Conservation (phyloP, 2,113 vertebrate species). For the Malurus elegans region DNA sequence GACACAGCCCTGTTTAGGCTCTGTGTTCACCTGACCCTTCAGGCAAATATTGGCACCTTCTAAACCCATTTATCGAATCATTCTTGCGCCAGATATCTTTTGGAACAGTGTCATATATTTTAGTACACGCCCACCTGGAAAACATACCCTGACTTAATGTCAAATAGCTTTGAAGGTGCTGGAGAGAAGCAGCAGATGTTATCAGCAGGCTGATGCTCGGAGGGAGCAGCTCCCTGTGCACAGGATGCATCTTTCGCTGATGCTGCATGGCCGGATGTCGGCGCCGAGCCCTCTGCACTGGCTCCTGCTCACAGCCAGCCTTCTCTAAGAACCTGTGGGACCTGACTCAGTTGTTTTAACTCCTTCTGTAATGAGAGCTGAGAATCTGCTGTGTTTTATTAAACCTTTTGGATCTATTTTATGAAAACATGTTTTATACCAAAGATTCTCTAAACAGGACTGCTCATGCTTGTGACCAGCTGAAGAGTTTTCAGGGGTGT, state of each 20-base stretch:
- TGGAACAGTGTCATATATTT: not conserved
- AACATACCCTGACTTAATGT: not conserved
- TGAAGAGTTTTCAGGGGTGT: not conserved
- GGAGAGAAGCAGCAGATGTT: not conserved
- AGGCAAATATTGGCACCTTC: not conserved
- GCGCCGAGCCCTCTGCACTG: rapidly evolving
- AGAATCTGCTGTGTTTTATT: not conserved
- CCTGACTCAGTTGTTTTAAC: rapidly evolving
- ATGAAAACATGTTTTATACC: not conserved
- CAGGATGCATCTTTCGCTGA: not conserved
- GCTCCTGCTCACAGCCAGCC: not conserved
- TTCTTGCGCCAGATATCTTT: not conserved
- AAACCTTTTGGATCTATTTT: not conserved
- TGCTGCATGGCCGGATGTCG: rapidly evolving
- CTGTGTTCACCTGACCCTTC: not conserved
- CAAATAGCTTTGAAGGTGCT: not conserved
- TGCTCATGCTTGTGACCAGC: not conserved
- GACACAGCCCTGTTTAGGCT: not conserved
- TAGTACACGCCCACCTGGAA: not conserved
- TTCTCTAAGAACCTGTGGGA: not conserved
- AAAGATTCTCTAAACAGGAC: not conserved
- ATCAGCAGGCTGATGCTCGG: rapidly evolving
- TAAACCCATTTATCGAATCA: not conserved
- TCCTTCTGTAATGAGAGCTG: not conserved
- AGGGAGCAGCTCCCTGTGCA: not conserved